Conservation (phyloP, 2,113 vertebrate genomes). For the Colius striatus region DNA sequence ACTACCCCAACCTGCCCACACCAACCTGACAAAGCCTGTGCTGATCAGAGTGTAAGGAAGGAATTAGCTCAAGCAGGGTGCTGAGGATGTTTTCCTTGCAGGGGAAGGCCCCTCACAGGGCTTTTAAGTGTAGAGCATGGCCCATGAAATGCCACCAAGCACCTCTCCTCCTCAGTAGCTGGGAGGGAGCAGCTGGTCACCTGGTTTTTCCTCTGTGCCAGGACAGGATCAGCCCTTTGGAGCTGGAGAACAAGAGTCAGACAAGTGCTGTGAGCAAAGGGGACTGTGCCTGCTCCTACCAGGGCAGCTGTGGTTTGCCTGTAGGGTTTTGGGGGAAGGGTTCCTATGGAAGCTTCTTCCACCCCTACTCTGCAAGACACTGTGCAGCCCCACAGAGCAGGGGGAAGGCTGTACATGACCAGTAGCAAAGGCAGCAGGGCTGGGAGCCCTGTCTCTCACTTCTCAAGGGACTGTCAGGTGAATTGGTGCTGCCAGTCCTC, state of each 20-base stretch:
- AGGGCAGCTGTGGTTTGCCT: not conserved
- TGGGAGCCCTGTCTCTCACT: not conserved
- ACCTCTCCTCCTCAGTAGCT: rapidly evolving
- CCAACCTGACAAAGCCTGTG: not conserved
- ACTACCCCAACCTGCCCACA: no score
- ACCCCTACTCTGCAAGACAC: not conserved
- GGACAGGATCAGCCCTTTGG: not conserved
- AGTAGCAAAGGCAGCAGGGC: not conserved
- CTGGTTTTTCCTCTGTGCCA: not conserved
- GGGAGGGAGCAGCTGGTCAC: not conserved
- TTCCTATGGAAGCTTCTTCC: not conserved
- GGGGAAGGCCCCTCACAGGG: rapidly evolving
- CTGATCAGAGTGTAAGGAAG: rapidly evolving
- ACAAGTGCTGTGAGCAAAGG: not conserved
- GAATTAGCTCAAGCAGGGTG: not conserved
- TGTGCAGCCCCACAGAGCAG: not conserved
- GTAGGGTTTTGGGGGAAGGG: not conserved
- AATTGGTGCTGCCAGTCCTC: not conserved
- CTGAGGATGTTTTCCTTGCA: rapidly evolving
- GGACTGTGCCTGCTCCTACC: not conserved
- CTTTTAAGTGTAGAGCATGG: not conserved
- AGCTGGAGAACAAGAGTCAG: not conserved
- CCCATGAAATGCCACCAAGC: not conserved
- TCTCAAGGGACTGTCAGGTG: not conserved
- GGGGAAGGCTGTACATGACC: not conserved